Conservation (phyloP, 2,797 vertebrate genomes). For the Aplochiton taeniatus region DNA sequence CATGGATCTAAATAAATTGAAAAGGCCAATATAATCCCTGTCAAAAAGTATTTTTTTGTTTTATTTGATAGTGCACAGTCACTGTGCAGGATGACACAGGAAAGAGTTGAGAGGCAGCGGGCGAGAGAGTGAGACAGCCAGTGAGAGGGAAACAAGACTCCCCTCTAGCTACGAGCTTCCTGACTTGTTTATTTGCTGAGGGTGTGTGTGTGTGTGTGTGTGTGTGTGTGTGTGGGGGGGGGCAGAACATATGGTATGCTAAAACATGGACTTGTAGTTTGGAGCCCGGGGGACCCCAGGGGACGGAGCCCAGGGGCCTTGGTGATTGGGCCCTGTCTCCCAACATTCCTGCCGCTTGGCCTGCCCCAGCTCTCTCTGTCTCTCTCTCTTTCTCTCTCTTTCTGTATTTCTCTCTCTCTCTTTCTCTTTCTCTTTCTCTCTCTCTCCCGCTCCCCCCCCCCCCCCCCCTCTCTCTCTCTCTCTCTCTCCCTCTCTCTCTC, state of each 20-base stretch:
- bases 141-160: constrained; percentile 64
- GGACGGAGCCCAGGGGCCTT: constrained; percentile 70
- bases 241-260: constrained; percentile 83
- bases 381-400: constrained; percentile 31
- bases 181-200: constrained; percentile 80
- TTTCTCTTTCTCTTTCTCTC: constrained; percentile 33
- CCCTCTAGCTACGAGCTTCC: constrained; percentile 79
- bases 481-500: constrained; percentile 1
- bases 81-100: too few relatives aligned
- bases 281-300: constrained; percentile 72
- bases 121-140: constrained; percentile 50
- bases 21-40: too few relatives aligned
- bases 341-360: constrained; percentile 78
- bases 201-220: constrained; percentile 23
- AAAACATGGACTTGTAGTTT: constrained; percentile 83
- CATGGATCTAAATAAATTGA: too few relatives aligned
- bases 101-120: constrained; percentile 33
- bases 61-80: too few relatives aligned
- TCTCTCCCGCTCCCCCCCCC: constrained; percentile 12
- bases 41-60: too few relatives aligned
- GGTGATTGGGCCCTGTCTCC: constrained; percentile 75
- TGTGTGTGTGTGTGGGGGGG: constrained; percentile 39
- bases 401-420: constrained; percentile 25
- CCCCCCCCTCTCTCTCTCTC: constrained; percentile 8
- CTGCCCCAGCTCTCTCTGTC: constrained; percentile 66